These are phyloP conservation scores for Vombatus ursinus DNA, from an alignment of 2,113 vertebrate species.

Conservation along the genomic window DNA sequence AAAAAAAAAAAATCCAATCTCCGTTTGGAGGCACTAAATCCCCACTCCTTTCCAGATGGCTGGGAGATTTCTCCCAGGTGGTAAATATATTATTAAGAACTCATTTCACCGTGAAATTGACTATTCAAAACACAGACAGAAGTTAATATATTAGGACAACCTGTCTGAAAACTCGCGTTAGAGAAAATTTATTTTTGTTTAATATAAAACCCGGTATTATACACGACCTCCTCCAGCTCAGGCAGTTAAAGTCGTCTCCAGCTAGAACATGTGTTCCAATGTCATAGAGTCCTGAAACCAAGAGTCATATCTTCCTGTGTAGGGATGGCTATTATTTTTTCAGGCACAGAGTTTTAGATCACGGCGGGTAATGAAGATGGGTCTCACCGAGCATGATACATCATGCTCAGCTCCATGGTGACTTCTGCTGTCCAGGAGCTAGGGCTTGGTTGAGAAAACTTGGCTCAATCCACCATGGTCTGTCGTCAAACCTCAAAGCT, in stretches of 20 bases:
- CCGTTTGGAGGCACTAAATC: slow-evolving; percentile 86
- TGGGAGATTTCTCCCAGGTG: slow-evolving; percentile 90
- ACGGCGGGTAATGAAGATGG: neutral
- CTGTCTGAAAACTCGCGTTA: slow-evolving; percentile 87
- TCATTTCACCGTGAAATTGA: slow-evolving; percentile 93
- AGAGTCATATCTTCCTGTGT: neutral
- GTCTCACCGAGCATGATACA: neutral
- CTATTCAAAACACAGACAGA: slow-evolving; percentile 90
- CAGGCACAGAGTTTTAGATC: accelerated
- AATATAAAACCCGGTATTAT: slow-evolving; percentile 81
- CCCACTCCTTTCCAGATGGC: slow-evolving; percentile 88
- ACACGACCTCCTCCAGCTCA: slow-evolving; percentile 76
- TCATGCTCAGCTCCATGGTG: neutral
- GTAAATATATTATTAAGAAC: slow-evolving; percentile 93
- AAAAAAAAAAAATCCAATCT: slow-evolving; percentile 82
- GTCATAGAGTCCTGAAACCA: neutral
- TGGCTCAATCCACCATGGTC: neutral
- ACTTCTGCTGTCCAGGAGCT: neutral
- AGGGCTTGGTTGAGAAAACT: neutral
- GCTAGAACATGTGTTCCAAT: slow-evolving; percentile 40
- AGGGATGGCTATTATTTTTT: neutral
- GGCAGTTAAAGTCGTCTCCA: slow-evolving; percentile 57
- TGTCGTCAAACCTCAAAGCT: neutral
- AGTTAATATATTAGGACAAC: slow-evolving; percentile 92
- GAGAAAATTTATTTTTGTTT: slow-evolving; percentile 88